Evolutionary conservation across 2,113 vertebrate genomes (phyloP), one percentile per base, ranked within the genome.

Genomic region (Noturus placidus): DNA sequence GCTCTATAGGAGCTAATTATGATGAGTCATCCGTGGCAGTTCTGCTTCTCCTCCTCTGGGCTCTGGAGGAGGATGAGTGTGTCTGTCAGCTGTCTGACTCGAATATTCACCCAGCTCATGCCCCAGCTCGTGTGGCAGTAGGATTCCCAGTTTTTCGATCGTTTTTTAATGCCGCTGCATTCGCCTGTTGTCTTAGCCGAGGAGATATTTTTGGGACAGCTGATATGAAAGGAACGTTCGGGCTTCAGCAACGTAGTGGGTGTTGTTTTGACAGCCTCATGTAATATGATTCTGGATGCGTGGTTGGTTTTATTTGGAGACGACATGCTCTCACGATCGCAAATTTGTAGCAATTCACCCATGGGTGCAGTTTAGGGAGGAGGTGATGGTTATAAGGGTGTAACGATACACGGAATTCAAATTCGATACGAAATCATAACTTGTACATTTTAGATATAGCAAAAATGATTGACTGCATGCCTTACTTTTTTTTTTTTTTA

Each of bases 11-110:
- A 33, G 61, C 86, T 89, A 85, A 65, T 69, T 85, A 65, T 83
- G 89, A 87, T 87, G 89, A 89, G 83, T 88, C 89, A 86, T 83
- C 30, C 56, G 56, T 79, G 69, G 76, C 83, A 83, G 81, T 87
- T 50, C 79, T 82, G 69, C 88, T 82, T 88, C 87, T 88, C 61
- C 81, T 87, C 87, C 87, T 84, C 74, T 67, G 56, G 87, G 87
- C 74, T 84, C 69, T 77, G 70, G 69, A 38, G 88, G 88, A 61
- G 50, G 84, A 82, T 80, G 67, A 82, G 70, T 30, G 42, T 76
- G 83, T 89, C 84, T 86, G 79, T 89, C 88, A 86, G 79, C 69
- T 74, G 79, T 82, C 88, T 83, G 69, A 89, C 84, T 78, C 61
- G 61, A 88, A 88, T 57, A 67, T 76, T 87, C 61, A 54, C 87